phyloP scores from a whole-genome alignment of 1,140 invertebrate genomes.

The Xylocopa sonorina region DNA sequence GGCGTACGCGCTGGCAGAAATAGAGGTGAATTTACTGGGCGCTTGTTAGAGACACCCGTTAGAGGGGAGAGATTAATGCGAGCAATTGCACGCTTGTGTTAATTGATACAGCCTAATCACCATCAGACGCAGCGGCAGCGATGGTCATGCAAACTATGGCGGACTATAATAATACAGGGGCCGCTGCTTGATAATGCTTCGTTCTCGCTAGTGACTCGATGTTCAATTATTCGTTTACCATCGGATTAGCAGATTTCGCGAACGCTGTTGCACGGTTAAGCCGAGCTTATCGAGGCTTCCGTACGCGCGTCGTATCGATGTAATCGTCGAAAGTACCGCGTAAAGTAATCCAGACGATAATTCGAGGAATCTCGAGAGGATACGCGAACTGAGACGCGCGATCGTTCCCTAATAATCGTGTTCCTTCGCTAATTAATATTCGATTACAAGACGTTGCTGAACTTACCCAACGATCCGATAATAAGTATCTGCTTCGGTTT shows the following conservation, averaged over 20 bases:
- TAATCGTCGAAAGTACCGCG: conserved; percentile 51
- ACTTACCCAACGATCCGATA: not conserved
- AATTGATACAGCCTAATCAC: conserved; percentile 72
- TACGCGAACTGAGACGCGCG: too few species aligned
- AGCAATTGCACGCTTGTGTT: conserved; percentile 68
- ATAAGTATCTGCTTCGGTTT: too few species aligned
- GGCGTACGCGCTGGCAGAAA: conserved; percentile 40
- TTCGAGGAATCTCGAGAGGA: too few species aligned
- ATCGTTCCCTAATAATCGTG: not conserved
- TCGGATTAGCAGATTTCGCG: conserved; percentile 59
- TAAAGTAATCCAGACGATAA: too few species aligned
- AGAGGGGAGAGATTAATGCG: conserved; percentile 67
- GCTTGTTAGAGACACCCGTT: conserved; percentile 67
- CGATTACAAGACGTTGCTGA: not conserved
- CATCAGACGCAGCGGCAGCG: conserved; percentile 63
- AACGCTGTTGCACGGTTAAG: conserved; percentile 55
- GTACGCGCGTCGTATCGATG: conserved; percentile 23
- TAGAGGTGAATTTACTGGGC: conserved; percentile 65
- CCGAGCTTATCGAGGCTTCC: conserved; percentile 55
- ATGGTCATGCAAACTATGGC: conserved; percentile 45
- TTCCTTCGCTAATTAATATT: too few species aligned
- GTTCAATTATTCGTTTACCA: conserved; percentile 66
- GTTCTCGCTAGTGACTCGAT: conserved; percentile 50
- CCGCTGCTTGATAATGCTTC: conserved; percentile 59
- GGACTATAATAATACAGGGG: conserved; percentile 62